Evolutionary conservation across 2,797 vertebrate genomes (phyloP).

Genomic region (Dallia pectoralis): DNA sequence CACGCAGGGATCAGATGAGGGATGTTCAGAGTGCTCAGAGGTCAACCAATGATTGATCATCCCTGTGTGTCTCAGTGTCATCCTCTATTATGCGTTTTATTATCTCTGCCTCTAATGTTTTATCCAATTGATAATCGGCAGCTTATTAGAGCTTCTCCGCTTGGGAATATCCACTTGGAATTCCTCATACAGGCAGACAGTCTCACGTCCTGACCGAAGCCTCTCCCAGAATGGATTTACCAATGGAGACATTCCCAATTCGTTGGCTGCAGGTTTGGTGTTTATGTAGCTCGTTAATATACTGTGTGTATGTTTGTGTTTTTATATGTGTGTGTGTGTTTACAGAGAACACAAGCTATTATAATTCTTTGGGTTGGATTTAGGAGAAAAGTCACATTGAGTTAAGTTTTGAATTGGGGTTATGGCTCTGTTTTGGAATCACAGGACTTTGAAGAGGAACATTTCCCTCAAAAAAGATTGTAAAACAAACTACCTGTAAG

Average conservation of each 20-base stretch:
- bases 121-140: constrained; percentile 18
- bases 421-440: no score
- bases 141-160: neutral
- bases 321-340: neutral
- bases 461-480: no score
- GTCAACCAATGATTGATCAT: constrained; percentile 38
- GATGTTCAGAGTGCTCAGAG: constrained; percentile 20
- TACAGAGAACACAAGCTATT: no score
- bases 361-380: no score
- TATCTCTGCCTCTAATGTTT: constrained; percentile 12
- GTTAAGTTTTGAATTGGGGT: no score
- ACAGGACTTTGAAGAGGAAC: no score
- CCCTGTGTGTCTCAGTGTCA: constrained; percentile 32
- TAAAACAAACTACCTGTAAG: no score
- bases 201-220: neutral
- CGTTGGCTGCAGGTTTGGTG: neutral
- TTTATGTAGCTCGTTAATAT: neutral
- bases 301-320: neutral
- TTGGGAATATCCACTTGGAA: constrained; percentile 22
- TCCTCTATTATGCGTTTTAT: constrained; percentile 16
- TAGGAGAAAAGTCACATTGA: no score
- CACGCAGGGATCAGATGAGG: neutral
- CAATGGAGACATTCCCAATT: neutral
- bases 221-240: neutral
- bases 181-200: neutral